Conservation (phyloP, 2,888 invertebrate species). For the Lithophane semibrunnea region DNA sequence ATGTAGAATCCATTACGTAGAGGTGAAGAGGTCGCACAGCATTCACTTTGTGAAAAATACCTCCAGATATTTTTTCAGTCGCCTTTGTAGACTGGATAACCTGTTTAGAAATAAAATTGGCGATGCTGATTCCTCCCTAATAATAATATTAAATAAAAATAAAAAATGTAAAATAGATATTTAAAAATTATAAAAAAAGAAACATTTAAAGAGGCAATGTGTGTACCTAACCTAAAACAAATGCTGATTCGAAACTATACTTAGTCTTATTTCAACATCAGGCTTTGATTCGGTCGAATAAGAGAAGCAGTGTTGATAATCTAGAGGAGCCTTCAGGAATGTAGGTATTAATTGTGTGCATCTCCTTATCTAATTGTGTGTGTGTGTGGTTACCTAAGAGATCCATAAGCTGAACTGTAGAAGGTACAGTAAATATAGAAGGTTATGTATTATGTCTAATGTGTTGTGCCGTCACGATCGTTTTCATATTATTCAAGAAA, state of each 20-base stretch:
- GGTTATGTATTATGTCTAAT: neutral
- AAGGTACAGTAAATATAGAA: conserved; percentile 7
- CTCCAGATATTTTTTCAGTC: conserved; percentile 20
- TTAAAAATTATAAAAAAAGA: conserved; percentile 11
- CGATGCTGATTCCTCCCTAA: conserved; percentile 14
- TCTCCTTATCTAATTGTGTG: neutral
- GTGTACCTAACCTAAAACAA: conserved; percentile 24
- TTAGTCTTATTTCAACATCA: neutral
- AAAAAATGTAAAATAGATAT: conserved; percentile 24
- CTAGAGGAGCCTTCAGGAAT: neutral
- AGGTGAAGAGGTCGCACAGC: neutral
- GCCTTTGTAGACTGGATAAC: neutral
- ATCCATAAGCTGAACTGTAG: neutral
- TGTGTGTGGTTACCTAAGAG: neutral
- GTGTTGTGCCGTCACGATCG: conserved; percentile 84
- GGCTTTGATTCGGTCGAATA: neutral
- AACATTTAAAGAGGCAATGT: conserved; percentile 47
- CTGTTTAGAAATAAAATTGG: conserved; percentile 23
- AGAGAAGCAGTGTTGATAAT: neutral
- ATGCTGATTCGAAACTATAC: neutral
- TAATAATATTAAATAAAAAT: conserved; percentile 8
- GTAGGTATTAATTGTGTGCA: no score
- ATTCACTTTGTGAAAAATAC: conserved; percentile 22
- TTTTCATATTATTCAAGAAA: conserved; percentile 52
- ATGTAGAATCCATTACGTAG: neutral